Evolutionary conservation across 2,113 vertebrate species (phyloP), one percentile per base, ranked within the genome.

Genomic region (Cyprinodon variegatus): DNA sequence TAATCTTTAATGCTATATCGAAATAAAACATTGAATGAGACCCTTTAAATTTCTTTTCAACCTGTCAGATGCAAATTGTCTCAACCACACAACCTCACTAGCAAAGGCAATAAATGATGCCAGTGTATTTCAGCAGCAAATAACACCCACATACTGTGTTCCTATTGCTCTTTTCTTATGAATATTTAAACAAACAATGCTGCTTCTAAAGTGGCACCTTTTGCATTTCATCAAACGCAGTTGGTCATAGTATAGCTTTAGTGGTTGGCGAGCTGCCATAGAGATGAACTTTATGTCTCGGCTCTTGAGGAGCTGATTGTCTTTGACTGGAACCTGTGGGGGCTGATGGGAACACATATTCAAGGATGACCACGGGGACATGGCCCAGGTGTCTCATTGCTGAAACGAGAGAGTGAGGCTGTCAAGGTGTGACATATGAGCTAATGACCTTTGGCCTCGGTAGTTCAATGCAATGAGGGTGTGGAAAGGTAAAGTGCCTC

Each of bases 341-440:
- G 59, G 22, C 22, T 65, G 72, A 83, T 63, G 22, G 40, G 65
- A 63, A 59, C n/a, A 5, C 9, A 60, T 69, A 60, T 71, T 68
- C 36, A 85, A 36, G 61, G 79, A 83, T 45, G 88, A 80, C 89
- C 87, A 76, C 82, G 22, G 91, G 87, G 86, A 88, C 77, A 4
- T 11, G 72, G 72, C 77, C 77, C 73, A 68, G 83, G 90, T 92
- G 79, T 92, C 90, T 83, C 77, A 60, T 92, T 91, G 86, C 90
- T 86, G 92, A 91, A 93, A 92, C 69, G 65, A 73, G 91, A 92
- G 90, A 91, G 77, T 62, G 67, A 78, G 50, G 83, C 87, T 92
- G 91, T 92, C 90, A 80, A 82, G 77, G 87, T 86, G 74, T 81
- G 90, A 90, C 84, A 92, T 79, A 77, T 77, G 89, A 92, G 84